Base-by-base conservation (phyloP, 2,888 invertebrate species). In the Gryllus longicercus region DNA sequence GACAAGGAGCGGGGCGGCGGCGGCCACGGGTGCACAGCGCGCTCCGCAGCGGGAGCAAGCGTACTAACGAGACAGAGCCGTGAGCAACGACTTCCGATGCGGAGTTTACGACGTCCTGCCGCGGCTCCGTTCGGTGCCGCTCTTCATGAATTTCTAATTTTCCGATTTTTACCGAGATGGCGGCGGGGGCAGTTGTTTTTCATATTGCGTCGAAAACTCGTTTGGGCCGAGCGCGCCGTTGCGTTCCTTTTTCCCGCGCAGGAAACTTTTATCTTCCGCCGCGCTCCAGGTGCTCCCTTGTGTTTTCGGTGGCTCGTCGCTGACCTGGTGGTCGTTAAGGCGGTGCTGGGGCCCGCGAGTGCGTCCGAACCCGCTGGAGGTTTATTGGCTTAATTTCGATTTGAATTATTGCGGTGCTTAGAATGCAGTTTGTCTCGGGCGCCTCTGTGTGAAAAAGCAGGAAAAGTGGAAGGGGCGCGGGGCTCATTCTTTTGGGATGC, bases 71-170 rank as follows among this genome's bases (percentile, higher is more conserved):
- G 63, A 63, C 14, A 18, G 16, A 63, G 16, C 14, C 63, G 63
- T 63, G 63, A 63, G 63, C 63, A 63, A 63, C 63, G 63, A 63
- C 63, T 63, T 63, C 63, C 63, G 63, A 63, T 63, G n/a, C 12
- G 14, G 16, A 63, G 16, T 63, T 63, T 18, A 63, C 63, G 63
- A 63, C 63, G 63, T 63, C 63, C 63, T 14, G 63, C 63, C 63
- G 38, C 38, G 8, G 38, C 38, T 8, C 38, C 38, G 38, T 38
- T 38, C 38, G 38, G 38, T 38, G 38, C 38, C 38, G 38, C 38
- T 63, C 63, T n/a, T 63, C 63, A 63, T 63, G 63, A 63, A 63
- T 63, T 63, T 63, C 63, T 63, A 63, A 63, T 63, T 63, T n/a
- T 63, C n/a, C 14, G 63, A 63, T 63, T 63, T 38, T 63, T 63